phyloP scores from a whole-genome alignment of 2,113 vertebrate species.

The Perca fluviatilis region DNA sequence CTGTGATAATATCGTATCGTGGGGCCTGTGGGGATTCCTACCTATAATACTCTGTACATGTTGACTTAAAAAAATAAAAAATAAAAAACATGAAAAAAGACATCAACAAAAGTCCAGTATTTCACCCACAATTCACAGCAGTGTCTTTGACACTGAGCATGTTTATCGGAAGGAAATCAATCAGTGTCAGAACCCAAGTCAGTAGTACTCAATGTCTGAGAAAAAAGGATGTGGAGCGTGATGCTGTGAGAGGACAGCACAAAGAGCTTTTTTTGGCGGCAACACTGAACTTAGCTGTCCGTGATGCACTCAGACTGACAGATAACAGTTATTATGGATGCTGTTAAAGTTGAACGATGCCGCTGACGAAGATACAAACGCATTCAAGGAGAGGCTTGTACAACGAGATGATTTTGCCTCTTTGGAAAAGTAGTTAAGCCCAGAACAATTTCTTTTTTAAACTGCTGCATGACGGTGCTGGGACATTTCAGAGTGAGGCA shows the following conservation, averaged over 20 bases:
- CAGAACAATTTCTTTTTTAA: background rate
- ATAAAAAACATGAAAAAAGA: no score
- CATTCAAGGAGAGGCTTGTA: background rate
- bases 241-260: background rate
- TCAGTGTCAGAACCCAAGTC: slow-evolving; percentile 24
- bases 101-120: no score
- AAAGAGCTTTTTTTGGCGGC: slow-evolving; percentile 42
- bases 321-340: slow-evolving; percentile 42
- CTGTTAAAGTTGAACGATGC: slow-evolving; percentile 35
- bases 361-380: slow-evolving; percentile 34
- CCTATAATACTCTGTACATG: no score
- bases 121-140: background rate
- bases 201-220: background rate
- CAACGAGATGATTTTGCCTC: slow-evolving; percentile 7
- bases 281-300: slow-evolving; percentile 46
- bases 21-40: no score
- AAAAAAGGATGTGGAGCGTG: slow-evolving; percentile 21
- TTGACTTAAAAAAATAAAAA: no score
- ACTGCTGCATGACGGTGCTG: background rate
- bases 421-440: slow-evolving; percentile 21
- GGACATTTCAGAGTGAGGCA: background rate
- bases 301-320: slow-evolving; percentile 54
- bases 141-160: background rate
- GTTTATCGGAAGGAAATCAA: background rate
- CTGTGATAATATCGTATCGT: no score